Conservation (phyloP, 2,888 invertebrate genomes). For the Heliconius ismenius region DNA sequence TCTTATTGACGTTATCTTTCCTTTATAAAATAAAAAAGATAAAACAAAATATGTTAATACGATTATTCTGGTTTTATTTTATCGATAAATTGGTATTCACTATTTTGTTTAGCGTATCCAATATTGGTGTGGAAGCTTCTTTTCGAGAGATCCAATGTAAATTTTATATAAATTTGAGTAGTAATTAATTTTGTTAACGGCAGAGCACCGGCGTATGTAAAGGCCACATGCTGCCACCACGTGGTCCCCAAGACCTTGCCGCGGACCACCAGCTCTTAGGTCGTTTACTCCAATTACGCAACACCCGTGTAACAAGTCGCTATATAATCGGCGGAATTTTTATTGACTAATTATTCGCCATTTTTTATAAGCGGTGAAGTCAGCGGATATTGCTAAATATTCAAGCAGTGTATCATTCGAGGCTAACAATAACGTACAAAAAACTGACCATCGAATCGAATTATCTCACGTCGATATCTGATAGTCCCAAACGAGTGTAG, state of each 20-base stretch:
- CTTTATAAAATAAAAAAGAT: constrained; percentile 2
- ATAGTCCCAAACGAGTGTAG: constrained; percentile 46
- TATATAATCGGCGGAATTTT: constrained; percentile 80
- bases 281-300: constrained; percentile 81
- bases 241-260: constrained; percentile 69
- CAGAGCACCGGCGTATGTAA: constrained; percentile 34
- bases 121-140: not conserved
- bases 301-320: constrained; percentile 77
- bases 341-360: constrained; percentile 81
- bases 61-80: not conserved
- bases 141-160: not conserved
- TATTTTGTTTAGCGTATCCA: not conserved
- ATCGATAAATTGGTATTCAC: not conserved
- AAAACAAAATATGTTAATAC: constrained; percentile 5
- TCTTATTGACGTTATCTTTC: constrained; percentile 18
- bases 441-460: constrained; percentile 64
- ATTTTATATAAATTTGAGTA: constrained; percentile 37
- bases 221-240: constrained; percentile 57
- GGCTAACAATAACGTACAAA: constrained; percentile 77
- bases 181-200: constrained; percentile 43
- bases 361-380: constrained; percentile 79
- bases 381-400: constrained; percentile 82
- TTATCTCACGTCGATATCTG: constrained; percentile 73
- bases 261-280: constrained; percentile 70
- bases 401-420: constrained; percentile 80